Evolutionary conservation across 2,113 vertebrate genomes (phyloP).

Genomic region (Diphyllodes magnificus): DNA sequence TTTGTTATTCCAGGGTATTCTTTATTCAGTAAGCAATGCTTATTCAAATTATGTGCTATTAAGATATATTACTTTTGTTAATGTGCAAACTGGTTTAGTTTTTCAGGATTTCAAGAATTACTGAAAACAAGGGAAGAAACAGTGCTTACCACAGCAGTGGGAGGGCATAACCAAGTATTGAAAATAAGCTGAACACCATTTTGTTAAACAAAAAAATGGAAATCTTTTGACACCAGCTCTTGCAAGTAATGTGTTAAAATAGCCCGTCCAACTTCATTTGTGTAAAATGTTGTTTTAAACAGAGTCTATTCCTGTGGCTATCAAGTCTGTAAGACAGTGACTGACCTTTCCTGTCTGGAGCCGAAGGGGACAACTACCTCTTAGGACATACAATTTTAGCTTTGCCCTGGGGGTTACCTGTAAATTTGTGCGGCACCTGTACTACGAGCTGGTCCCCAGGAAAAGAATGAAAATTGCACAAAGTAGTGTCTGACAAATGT

Average conservation of each 20-base stretch:
- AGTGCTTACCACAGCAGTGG: neutral
- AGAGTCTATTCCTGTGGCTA: neutral
- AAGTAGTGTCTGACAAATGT: neutral
- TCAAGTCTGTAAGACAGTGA: neutral
- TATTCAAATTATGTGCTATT: neutral
- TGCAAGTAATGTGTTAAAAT: neutral
- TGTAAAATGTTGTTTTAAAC: neutral
- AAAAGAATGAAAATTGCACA: neutral
- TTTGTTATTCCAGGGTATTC: neutral
- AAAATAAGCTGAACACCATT: neutral
- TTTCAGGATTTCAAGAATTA: neutral
- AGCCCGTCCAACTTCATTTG: neutral
- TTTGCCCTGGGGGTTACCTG: neutral
- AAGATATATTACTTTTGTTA: neutral
- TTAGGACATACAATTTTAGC: neutral
- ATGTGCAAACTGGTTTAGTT: neutral
- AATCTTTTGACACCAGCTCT: neutral
- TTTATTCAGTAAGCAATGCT: neutral
- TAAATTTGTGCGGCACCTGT: neutral
- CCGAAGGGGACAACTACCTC: neutral
- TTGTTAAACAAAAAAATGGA: neutral
- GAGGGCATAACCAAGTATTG: neutral
- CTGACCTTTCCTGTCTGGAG: neutral
- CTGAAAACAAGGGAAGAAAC: neutral
- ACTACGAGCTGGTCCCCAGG: accelerated